These are phyloP conservation scores for Margaritifera margaritifera DNA, from an alignment of 2,888 invertebrate species.

Conservation along the genomic window DNA sequence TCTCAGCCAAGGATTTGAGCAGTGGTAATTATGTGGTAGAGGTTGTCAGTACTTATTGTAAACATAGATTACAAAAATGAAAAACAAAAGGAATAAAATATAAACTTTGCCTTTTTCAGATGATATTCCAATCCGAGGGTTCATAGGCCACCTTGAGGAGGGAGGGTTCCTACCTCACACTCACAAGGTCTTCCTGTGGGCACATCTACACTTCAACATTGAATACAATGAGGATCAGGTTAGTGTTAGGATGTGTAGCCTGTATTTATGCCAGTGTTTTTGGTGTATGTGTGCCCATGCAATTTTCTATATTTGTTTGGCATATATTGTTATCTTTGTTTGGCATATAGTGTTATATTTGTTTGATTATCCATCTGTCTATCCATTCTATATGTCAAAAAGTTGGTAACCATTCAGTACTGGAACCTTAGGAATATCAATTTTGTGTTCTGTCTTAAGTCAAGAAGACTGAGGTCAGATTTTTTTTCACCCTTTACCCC, in stretches of 20 bases:
- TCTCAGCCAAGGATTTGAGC: no score
- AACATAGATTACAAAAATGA: neutral
- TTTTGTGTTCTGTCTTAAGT: no score
- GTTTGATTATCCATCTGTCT: no score
- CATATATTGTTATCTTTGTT: neutral
- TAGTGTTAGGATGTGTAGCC: constrained; percentile 14
- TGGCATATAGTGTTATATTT: neutral
- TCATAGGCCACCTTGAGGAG: constrained; percentile 75
- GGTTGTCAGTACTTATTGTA: neutral
- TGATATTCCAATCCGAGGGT: constrained; percentile 75
- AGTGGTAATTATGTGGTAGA: no score
- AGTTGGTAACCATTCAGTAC: no score
- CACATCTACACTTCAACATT: constrained; percentile 74
- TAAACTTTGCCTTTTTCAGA: constrained; percentile 62
- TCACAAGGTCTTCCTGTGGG: constrained; percentile 74
- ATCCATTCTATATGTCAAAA: no score
- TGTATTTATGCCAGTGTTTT: neutral
- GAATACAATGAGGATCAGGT: constrained; percentile 74
- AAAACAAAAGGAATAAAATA: neutral
- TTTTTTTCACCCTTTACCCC: no score
- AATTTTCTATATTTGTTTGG: neutral
- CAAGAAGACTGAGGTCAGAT: no score
- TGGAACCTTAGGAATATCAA: no score
- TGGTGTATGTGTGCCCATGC: neutral
- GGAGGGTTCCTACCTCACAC: constrained; percentile 75